These are phyloP conservation scores for Caenorhabditis japonica DNA, from an alignment of 2,888 invertebrate genomes.

Conservation along the genomic window DNA sequence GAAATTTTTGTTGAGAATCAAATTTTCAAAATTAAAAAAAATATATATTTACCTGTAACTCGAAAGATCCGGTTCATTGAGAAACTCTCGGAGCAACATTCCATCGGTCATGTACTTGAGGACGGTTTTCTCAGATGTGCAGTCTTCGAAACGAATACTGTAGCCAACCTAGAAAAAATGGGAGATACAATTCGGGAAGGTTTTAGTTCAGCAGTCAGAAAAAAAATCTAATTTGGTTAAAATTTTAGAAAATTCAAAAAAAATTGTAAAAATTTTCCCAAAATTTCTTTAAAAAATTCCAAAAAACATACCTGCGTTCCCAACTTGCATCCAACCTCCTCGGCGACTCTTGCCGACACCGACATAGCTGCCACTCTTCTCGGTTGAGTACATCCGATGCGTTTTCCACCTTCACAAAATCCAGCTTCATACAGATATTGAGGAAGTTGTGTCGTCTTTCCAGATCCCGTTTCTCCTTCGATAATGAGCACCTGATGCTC, in stretches of 20 bases:
- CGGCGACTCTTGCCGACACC: constrained; percentile 96
- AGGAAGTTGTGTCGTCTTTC: constrained; percentile 82
- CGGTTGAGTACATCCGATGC: constrained; percentile 97
- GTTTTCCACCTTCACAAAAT: constrained; percentile 83
- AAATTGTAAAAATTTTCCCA: too few relatives aligned
- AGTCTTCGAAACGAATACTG: constrained; percentile 96
- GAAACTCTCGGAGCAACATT: constrained; percentile 94
- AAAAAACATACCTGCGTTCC: constrained; percentile 82
- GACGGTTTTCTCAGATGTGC: constrained; percentile 94
- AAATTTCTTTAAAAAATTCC: too few relatives aligned
- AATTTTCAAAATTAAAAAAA: too few relatives aligned
- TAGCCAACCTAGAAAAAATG: constrained; percentile 81
- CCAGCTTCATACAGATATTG: constrained; percentile 81
- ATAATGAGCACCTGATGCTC: constrained; percentile 80
- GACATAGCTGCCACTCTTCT: constrained; percentile 99
- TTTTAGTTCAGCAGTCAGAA: too few relatives aligned
- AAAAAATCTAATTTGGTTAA: too few relatives aligned
- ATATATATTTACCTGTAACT: constrained; percentile 86
- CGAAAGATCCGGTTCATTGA: constrained; percentile 94
- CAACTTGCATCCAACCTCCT: constrained; percentile 95
- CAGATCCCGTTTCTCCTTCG: constrained; percentile 84
- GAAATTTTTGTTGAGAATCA: too few relatives aligned
- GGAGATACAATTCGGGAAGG: neutral
- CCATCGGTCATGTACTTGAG: constrained; percentile 99
- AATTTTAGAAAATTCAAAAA: too few relatives aligned